Conservation (phyloP, 2,797 vertebrate genomes). For the Triplophysa yarkandensis region DNA sequence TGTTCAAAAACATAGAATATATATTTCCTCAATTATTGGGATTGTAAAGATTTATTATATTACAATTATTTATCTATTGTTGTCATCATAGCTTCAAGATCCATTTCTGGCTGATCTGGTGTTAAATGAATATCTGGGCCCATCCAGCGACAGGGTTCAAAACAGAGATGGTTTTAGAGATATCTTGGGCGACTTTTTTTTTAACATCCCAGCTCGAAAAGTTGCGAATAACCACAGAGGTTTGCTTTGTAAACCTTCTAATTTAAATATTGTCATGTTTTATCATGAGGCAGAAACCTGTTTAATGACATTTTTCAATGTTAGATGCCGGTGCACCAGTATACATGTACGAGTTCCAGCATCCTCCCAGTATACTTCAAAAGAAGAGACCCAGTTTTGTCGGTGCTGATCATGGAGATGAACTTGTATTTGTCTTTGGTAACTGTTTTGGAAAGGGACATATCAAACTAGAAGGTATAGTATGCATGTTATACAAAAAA, state of each 20-base stretch:
- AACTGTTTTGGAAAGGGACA: slow-evolving; percentile 55
- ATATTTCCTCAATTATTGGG: too few species aligned
- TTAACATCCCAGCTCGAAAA: slow-evolving; percentile 72
- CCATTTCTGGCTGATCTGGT: slow-evolving; percentile 54
- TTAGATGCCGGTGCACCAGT: slow-evolving; percentile 72
- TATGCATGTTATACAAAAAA: neutral
- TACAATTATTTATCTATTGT: too few species aligned
- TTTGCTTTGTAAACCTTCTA: slow-evolving; percentile 56
- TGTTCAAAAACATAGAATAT: too few species aligned
- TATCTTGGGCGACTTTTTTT: slow-evolving; percentile 70
- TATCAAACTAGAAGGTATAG: slow-evolving; percentile 36
- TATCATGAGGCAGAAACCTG: too few species aligned
- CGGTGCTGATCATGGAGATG: slow-evolving; percentile 73
- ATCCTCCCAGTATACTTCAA: slow-evolving; percentile 56
- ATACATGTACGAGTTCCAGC: slow-evolving; percentile 78
- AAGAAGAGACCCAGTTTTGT: slow-evolving; percentile 67
- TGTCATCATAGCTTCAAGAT: slow-evolving; percentile 57
- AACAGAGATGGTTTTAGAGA: slow-evolving; percentile 74
- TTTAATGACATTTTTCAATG: neutral
- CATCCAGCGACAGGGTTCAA: slow-evolving; percentile 62
- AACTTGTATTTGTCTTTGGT: slow-evolving; percentile 75
- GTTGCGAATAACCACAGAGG: slow-evolving; percentile 80
- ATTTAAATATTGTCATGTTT: too few species aligned
- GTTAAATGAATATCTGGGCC: slow-evolving; percentile 72
- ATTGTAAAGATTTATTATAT: too few species aligned